Conservation (phyloP, 2,113 vertebrate genomes). For the Lepidiolamprologus cunningtoni region DNA sequence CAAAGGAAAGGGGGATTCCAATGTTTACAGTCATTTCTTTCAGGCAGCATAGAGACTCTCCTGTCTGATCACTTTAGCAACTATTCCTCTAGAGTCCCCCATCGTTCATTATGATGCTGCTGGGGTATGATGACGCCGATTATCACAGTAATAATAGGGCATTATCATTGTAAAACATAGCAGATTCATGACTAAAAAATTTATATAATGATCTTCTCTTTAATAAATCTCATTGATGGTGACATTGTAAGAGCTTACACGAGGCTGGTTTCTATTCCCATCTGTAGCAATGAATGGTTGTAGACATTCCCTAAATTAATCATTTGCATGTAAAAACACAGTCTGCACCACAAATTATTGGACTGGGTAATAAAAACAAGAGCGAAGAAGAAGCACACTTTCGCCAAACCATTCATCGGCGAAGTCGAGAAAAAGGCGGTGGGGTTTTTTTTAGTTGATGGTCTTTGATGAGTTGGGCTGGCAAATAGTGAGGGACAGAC, state of each 20-base stretch:
- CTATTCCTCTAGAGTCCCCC: background rate
- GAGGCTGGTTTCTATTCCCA: background rate
- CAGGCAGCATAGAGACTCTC: background rate
- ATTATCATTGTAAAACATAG: background rate
- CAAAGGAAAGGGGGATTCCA: background rate
- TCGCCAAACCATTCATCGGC: background rate
- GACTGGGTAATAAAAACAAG: background rate
- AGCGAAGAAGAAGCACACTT: background rate
- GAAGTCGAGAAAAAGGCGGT: background rate
- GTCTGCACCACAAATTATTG: background rate
- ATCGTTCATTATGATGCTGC: background rate
- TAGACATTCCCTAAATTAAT: background rate
- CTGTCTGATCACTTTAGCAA: background rate
- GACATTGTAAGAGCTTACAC: background rate
- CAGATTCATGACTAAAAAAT: background rate
- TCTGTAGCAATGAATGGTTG: background rate
- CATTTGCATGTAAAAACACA: background rate
- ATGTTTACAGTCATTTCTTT: background rate
- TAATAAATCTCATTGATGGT: background rate
- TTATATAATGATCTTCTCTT: background rate
- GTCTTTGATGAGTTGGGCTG: background rate
- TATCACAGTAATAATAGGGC: background rate
- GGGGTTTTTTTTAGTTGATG: fast-evolving
- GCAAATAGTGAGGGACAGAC: background rate
- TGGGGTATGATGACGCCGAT: background rate